These are phyloP conservation scores for Argentina silus DNA, from an alignment of 2,797 vertebrate species.

Conservation along the genomic window DNA sequence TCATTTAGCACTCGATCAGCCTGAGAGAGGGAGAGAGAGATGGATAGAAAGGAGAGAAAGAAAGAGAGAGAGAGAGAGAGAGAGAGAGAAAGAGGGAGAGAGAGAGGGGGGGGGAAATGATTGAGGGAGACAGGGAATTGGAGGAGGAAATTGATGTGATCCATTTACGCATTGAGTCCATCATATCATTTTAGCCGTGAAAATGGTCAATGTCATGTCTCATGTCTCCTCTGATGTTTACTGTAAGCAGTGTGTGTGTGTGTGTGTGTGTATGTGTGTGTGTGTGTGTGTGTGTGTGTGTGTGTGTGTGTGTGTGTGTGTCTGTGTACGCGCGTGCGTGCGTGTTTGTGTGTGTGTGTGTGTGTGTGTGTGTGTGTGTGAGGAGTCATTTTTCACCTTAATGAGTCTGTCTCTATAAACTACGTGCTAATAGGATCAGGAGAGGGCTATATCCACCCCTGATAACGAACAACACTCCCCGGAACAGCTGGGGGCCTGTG, in stretches of 20 bases:
- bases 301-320: conserved; percentile 8
- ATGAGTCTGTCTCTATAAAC: conserved; percentile 22
- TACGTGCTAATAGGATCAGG: conserved; percentile 40
- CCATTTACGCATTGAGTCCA: no score
- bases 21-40: no score
- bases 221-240: no score
- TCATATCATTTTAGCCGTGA: no score
- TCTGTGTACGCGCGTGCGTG: conserved; percentile 2
- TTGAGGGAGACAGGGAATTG: no score
- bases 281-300: conserved; percentile 8
- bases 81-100: no score
- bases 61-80: no score
- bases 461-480: conserved; percentile 5
- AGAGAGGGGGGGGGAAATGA: no score
- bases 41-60: no score
- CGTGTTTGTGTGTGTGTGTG: conserved; percentile 3
- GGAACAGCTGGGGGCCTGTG: conserved; percentile 30
- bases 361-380: neutral
- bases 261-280: neutral
- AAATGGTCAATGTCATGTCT: no score
- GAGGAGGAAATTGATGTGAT: no score
- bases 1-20: no score
- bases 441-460: conserved; percentile 28
- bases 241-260: neutral
- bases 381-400: conserved; percentile 39